Evolutionary conservation across 2,797 vertebrate genomes (phyloP).

Genomic region (Tokudaia tokunoshimensis): DNA sequence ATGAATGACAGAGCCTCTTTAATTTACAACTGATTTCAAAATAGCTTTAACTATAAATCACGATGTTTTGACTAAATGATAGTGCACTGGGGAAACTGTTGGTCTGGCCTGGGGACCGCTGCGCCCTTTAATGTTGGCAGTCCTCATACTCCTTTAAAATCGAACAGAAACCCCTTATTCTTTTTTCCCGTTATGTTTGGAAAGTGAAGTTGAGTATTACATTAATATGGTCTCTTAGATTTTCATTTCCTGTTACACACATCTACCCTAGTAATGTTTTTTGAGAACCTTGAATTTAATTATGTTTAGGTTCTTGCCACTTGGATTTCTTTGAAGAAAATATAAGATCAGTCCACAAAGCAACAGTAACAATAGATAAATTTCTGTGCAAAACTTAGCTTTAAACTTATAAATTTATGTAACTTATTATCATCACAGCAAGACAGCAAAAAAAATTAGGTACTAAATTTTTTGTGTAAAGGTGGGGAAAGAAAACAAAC

Average conservation of each 20-base stretch:
- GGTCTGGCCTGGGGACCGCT: neutral
- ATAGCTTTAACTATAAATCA: slow-evolving; percentile 7
- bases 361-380: neutral
- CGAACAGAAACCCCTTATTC: neutral
- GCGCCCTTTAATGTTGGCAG: neutral
- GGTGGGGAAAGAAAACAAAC: neutral
- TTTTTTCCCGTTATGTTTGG: neutral
- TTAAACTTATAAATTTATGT: slow-evolving; percentile 15
- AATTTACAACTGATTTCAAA: neutral
- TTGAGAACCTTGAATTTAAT: slow-evolving; percentile 26
- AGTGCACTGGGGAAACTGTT: neutral
- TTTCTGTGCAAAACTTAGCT: slow-evolving; percentile 35
- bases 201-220: neutral
- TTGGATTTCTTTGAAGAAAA: neutral
- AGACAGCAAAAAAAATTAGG: neutral
- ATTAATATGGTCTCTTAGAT: neutral
- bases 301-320: neutral
- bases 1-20: neutral
- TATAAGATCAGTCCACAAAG: neutral
- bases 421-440: neutral
- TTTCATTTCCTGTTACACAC: neutral
- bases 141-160: neutral
- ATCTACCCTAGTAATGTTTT: neutral
- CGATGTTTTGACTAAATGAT: slow-evolving; percentile 8
- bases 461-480: neutral